Evolutionary conservation across 2,113 vertebrate genomes (phyloP).

Genomic region (Ceratotherium simum): DNA sequence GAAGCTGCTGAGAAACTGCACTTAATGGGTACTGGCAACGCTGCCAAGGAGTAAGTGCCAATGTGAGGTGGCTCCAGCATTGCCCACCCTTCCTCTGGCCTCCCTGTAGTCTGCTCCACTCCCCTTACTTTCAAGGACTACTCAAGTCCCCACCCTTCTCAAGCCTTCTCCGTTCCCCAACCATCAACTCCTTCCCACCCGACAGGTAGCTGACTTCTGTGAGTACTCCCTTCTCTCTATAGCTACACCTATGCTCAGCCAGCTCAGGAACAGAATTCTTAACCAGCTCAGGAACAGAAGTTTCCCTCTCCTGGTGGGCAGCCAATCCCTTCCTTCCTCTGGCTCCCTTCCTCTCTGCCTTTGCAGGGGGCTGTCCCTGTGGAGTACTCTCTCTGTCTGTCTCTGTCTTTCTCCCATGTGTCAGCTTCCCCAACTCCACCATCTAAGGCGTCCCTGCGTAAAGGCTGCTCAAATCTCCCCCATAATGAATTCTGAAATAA

Average conservation of each 20-base stretch:
- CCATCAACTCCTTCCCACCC: neutral
- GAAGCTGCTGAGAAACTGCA: neutral
- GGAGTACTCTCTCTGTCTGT: neutral
- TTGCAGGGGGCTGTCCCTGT: neutral
- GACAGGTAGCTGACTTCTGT: neutral
- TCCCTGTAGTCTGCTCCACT: neutral
- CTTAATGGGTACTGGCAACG: neutral
- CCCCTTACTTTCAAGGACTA: neutral
- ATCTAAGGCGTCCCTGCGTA: neutral
- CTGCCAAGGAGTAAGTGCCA: neutral
- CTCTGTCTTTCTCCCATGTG: neutral
- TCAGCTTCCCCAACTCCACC: neutral
- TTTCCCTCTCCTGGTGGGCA: neutral
- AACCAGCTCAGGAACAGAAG: neutral
- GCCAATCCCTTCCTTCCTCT: neutral
- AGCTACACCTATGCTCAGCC: neutral
- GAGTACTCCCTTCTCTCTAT: neutral
- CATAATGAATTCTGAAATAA: slow-evolving; percentile 46
- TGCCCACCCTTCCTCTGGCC: neutral
- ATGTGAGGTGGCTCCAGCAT: neutral
- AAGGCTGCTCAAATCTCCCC: neutral
- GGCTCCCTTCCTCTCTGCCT: neutral
- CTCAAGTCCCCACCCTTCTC: neutral
- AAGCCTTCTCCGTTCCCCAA: neutral
- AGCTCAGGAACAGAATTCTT: neutral